Conservation (phyloP, 2,113 vertebrate genomes). For the Datnioides undecimradiatus region DNA sequence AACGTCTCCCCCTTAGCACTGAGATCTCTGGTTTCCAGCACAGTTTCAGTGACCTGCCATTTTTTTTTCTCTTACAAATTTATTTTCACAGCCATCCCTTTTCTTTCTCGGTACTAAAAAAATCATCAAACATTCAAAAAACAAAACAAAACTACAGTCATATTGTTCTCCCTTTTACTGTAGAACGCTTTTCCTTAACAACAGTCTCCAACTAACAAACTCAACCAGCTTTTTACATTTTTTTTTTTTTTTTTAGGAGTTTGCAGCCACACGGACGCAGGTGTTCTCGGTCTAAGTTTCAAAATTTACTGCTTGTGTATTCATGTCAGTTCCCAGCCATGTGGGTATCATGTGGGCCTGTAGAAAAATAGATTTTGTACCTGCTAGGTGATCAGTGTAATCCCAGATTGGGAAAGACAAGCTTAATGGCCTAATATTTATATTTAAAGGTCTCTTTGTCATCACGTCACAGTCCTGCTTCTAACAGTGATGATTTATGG, state of each 20-base stretch:
- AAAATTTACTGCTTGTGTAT: conserved; percentile 22
- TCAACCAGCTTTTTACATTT: too few relatives aligned
- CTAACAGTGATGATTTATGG: conserved; percentile 37
- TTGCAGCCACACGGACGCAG: conserved; percentile 17
- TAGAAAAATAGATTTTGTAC: conserved; percentile 9
- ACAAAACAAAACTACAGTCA: background rate
- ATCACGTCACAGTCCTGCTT: conserved; percentile 35
- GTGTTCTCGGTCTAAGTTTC: conserved; percentile 48
- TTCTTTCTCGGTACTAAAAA: background rate
- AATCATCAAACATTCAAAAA: background rate
- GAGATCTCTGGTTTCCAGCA: conserved; percentile 66
- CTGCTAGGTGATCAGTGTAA: conserved; percentile 12
- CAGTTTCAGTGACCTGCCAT: conserved; percentile 51
- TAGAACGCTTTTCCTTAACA: background rate
- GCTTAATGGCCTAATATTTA: conserved; percentile 39
- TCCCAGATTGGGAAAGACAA: conserved; percentile 27
- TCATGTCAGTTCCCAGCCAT: conserved; percentile 20
- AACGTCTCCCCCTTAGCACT: conserved; percentile 42
- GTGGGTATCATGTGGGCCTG: conserved; percentile 30
- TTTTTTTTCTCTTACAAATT: conserved; percentile 36
- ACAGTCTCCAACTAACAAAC: background rate
- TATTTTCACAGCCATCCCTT: background rate
- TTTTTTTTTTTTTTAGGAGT: conserved; percentile 6
- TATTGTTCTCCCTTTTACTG: background rate
- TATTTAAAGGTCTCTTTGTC: conserved; percentile 29